Base-by-base conservation (phyloP, 1,140 invertebrate genomes). In the Lasioglossum albipes region DNA sequence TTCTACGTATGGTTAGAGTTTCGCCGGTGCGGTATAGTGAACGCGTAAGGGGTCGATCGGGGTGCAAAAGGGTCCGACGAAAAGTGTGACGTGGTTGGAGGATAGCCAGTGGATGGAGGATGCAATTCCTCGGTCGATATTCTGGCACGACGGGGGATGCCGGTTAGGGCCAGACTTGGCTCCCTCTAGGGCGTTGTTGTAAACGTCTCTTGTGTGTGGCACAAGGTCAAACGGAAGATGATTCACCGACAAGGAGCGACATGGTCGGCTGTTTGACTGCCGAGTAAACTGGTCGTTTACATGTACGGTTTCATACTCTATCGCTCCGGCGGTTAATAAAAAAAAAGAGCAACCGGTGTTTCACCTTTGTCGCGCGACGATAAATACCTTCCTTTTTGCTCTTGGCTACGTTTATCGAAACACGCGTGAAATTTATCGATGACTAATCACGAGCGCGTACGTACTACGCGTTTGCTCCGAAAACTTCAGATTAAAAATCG, bases 111-210 rank as follows among this genome's bases (percentile, higher is more conserved):
- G 72, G 73, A 85, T 71, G 27, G 84, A 86, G 84, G 82, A 87
- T 87, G 84, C 82, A 86, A 86, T 81, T 79, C 71, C 76, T 87
- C 81, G 87, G 86, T 90, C 89, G 88, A 90, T 90, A 90, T 87
- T 71, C 72, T 71, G 65, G 81, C 81, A 81, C 73, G 77, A 85
- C 82, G 78, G 81, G 84, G 82, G 82, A 84, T 83, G 85, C 73
- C 82, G 76, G 79, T 85, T 84, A 79, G 81, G 81, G 66, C 42
- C 75, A 83, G 68, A 75, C 75, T 80, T 78, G 84, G 81, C 84
- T 86, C 85, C 88, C 89, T 82, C 85, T 89, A 78, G 85, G 81
- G 81, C 85, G 74, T 79, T 85, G 74, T 79, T 83, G 75, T 79
- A 82, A 82, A 82, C 66, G 75, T 73, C 68, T 83, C 84, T 82